Base-by-base conservation (phyloP, 2,113 vertebrate species). In the Dinomys branickii region DNA sequence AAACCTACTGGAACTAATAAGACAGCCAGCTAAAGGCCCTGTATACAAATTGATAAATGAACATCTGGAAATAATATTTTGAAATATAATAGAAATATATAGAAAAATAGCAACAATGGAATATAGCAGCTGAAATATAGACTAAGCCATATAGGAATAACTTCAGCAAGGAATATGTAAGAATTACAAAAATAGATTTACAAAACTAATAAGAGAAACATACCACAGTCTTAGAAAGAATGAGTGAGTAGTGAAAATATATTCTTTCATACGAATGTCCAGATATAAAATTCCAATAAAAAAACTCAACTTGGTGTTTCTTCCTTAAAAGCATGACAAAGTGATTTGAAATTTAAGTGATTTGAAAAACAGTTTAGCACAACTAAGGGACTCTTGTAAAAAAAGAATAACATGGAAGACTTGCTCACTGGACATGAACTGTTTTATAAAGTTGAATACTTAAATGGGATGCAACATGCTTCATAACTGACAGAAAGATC, bases 291-390 rank as follows among this genome's bases (percentile, higher is more conserved):
- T 67, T 56, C 35, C 35, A 88, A 85, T 83, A 5, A 91, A 77
- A 87, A 88, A 91, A 3, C 35, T 61, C 85, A 91, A 58, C 33
- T 97, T 89, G 47, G 90, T 56, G 95, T 94, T 95, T 82, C 50
- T 90, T 67, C 83, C 78, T 92, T 93, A 81, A 65, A 83, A 94
- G 88, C 33, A 94, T 86, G 83, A 84, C 75, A 94, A 94, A 89
- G 41, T 86, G 61, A n/a, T 94, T 95, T 95, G 90, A 94, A 93
- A 87, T 75, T 92, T 94, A 91, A 95, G 52, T 61, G n/a, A n/a
- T n/a, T n/a, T 82, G 38, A 92, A 82, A 65, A 92, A 93, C 87
- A 85, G 35, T 58, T 91, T 85, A 96, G 61, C 94, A 88, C 73
- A 96, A 75, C 41, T 20, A 82, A 91, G 10, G 54, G 22, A 82